Conservation (phyloP, 2,797 vertebrate genomes). For the Psittacula derbiana region DNA sequence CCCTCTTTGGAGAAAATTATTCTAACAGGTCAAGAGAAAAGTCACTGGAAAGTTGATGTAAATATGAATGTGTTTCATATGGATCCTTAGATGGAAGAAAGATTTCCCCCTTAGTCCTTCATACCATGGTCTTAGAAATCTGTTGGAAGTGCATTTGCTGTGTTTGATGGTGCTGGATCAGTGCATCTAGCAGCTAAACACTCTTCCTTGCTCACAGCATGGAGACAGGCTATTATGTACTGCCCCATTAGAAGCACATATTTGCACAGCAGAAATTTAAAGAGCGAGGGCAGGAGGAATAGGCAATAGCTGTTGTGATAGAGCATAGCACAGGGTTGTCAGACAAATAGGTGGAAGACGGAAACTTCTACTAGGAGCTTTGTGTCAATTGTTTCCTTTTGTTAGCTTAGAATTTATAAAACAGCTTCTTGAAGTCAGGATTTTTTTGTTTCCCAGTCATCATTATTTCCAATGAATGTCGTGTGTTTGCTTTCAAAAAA, state of each 20-base stretch:
- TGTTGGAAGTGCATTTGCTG: neutral
- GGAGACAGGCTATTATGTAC: neutral
- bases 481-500: neutral
- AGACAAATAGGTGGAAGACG: neutral
- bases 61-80: neutral
- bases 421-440: neutral
- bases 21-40: neutral
- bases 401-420: neutral
- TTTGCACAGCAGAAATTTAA: neutral
- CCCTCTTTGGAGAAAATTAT: neutral
- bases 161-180: neutral
- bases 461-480: neutral
- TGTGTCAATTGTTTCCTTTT: neutral
- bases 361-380: neutral
- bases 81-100: neutral
- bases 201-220: neutral
- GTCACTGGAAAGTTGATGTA: neutral
- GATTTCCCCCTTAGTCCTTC: neutral
- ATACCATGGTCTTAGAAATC: neutral
- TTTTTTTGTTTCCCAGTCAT: fast-evolving
- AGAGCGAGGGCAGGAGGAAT: neutral
- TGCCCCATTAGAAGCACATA: fast-evolving
- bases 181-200: neutral
- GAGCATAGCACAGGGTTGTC: neutral
- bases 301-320: neutral